Conservation (phyloP, 2,888 invertebrate species). For the Drosophila falleni region DNA sequence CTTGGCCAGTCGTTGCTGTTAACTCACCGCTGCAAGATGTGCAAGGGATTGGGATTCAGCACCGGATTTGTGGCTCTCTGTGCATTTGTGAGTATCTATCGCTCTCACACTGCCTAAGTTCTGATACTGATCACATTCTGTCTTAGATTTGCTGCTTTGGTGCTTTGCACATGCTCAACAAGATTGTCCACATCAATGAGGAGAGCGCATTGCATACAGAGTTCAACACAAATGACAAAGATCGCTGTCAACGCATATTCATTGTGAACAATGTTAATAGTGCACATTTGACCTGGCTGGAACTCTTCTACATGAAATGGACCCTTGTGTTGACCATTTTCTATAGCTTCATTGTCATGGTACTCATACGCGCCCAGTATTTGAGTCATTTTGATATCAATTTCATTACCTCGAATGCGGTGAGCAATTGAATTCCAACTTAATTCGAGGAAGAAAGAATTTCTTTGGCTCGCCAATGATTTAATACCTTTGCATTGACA, state of each 20-base stretch:
- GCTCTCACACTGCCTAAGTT: neutral
- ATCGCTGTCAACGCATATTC: conserved; percentile 34
- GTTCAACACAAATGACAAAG: neutral
- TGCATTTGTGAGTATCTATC: conserved; percentile 55
- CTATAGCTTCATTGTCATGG: conserved; percentile 52
- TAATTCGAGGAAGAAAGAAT: too few relatives aligned
- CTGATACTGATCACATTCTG: neutral
- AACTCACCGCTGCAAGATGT: conserved; percentile 48
- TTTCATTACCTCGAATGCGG: conserved; percentile 54
- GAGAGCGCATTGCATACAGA: conserved; percentile 6
- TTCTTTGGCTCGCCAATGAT: neutral
- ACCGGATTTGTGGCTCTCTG: conserved; percentile 48
- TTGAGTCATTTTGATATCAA: conserved; percentile 57
- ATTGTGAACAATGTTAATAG: conserved; percentile 27
- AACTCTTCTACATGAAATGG: conserved; percentile 62
- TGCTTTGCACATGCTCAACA: conserved; percentile 57
- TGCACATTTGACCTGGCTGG: conserved; percentile 52
- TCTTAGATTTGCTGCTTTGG: conserved; percentile 58
- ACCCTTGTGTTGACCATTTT: conserved; percentile 52
- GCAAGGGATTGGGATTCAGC: conserved; percentile 47
- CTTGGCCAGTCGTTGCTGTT: conserved; percentile 35
- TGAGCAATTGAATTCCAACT: conserved; percentile 28
- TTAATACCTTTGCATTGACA: too few relatives aligned
- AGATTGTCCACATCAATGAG: conserved; percentile 46
- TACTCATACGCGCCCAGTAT: conserved; percentile 61